Percentiles rank a stretch among this genome's conserved stretches.
phyloP scores from a whole-genome alignment of 2,113 vertebrate genomes.

The Gallinago jamesoni region DNA sequence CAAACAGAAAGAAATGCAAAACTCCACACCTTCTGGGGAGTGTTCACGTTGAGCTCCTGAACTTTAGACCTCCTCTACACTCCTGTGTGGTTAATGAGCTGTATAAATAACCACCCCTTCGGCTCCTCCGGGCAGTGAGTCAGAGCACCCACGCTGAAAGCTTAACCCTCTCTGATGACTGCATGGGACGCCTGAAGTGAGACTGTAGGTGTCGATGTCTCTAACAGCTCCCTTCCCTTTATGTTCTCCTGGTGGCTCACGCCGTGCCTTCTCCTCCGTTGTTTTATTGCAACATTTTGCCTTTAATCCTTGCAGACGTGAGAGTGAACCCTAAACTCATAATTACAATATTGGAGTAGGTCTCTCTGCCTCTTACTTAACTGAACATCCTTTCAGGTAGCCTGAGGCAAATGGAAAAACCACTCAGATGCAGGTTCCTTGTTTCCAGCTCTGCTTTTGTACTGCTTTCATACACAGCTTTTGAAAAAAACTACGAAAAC shows the following conservation, averaged over 20 bases:
- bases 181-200: not conserved
- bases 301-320: not conserved
- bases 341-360: not conserved
- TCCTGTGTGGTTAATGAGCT: not conserved
- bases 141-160: constrained; percentile 36
- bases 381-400: not conserved
- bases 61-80: constrained; percentile 36
- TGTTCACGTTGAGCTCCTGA: constrained; percentile 31
- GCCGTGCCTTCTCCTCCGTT: not conserved
- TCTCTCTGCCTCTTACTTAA: not conserved
- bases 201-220: accelerated
- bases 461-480: not conserved
- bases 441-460: not conserved
- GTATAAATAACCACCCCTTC: constrained; percentile 34
- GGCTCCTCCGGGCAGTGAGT: constrained; percentile 24
- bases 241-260: not conserved
- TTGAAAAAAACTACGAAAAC: not conserved
- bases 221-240: not conserved
- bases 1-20: constrained; percentile 3
- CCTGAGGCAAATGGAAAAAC: not conserved
- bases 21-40: not conserved
- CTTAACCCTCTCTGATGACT: not conserved
- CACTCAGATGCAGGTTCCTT: not conserved
- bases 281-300: not conserved
- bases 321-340: not conserved